A percentile compares a stretch with the other conserved stretches of the same genome.
phyloP scores from a whole-genome alignment of 2,888 invertebrate species.

The Agrenia bidenticulata region DNA sequence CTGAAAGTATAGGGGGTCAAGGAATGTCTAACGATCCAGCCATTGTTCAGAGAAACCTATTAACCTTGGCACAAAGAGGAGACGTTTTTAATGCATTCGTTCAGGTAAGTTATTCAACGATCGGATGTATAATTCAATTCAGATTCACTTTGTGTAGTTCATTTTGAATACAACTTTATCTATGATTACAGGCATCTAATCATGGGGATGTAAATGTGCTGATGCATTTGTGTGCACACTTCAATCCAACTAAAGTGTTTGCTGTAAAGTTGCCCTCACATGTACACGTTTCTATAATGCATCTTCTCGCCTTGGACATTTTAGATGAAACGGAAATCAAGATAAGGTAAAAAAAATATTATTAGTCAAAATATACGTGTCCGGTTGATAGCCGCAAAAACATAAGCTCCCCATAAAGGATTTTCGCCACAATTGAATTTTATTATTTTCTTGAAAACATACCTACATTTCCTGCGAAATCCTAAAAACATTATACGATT shows the following conservation, averaged over 20 bases:
- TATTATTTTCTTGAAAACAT: no score
- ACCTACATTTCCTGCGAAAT: no score
- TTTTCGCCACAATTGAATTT: no score
- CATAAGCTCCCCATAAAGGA: no score
- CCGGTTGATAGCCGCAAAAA: no score
- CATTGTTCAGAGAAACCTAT: conserved; percentile 68
- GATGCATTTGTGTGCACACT: conserved; percentile 80
- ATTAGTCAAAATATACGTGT: no score
- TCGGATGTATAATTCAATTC: background rate
- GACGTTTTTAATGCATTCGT: conserved; percentile 87
- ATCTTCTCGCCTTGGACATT: conserved; percentile 90
- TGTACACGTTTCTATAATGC: conserved; percentile 85
- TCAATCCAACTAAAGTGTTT: conserved; percentile 78
- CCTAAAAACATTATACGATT: no score
- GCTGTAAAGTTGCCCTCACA: conserved; percentile 67
- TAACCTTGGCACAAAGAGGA: conserved; percentile 68
- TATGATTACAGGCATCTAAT: conserved; percentile 68
- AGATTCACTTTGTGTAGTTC: background rate
- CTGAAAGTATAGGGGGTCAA: conserved; percentile 28
- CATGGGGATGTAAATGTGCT: conserved; percentile 86
- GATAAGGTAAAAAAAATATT: conserved; percentile 64
- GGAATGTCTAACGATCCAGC: conserved; percentile 55
- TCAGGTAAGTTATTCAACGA: conserved; percentile 55
- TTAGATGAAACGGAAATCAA: conserved; percentile 78
- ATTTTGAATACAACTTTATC: conserved; percentile 3